Evolutionary conservation across 2,888 invertebrate genomes (phyloP).

Genomic region (Tholera decimalis): DNA sequence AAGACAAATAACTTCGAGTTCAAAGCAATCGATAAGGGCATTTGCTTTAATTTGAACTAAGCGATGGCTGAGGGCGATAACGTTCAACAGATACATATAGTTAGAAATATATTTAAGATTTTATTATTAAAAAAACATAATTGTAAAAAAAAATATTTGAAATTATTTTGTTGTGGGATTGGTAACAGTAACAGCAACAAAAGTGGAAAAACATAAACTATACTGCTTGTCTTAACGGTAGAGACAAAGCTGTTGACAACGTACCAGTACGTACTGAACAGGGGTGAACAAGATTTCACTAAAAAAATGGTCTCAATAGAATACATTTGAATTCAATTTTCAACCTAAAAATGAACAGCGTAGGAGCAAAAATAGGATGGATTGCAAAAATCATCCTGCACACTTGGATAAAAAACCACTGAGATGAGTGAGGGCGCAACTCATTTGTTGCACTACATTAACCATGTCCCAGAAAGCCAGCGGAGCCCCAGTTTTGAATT

Average conservation of each 20-base stretch:
- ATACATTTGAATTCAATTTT: slow-evolving; percentile 60
- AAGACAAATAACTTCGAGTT: slow-evolving; percentile 86
- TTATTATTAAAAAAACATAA: slow-evolving; percentile 17
- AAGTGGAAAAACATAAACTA: slow-evolving; percentile 74
- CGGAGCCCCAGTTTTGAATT: slow-evolving; percentile 76
- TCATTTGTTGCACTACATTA: slow-evolving; percentile 82
- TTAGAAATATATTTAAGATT: slow-evolving; percentile 33
- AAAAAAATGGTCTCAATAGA: slow-evolving; percentile 41
- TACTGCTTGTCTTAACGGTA: slow-evolving; percentile 72
- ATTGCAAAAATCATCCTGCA: no score
- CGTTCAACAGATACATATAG: slow-evolving; percentile 46
- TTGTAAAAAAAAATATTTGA: slow-evolving; percentile 19
- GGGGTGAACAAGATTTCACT: slow-evolving; percentile 54
- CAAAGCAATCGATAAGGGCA: slow-evolving; percentile 83
- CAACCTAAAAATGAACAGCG: slow-evolving; percentile 44
- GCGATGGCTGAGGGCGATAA: slow-evolving; percentile 64
- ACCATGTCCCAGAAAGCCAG: slow-evolving; percentile 73
- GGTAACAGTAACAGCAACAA: slow-evolving; percentile 65
- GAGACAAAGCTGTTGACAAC: slow-evolving; percentile 76
- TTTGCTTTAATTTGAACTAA: slow-evolving; percentile 81
- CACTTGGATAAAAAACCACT: slow-evolving; percentile 65
- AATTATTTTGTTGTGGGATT: slow-evolving; percentile 25
- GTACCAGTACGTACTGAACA: slow-evolving; percentile 63
- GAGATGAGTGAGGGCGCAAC: slow-evolving; percentile 74
- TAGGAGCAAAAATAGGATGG: slow-evolving; percentile 42